These are phyloP conservation scores for Thymallus thymallus DNA, from an alignment of 2,113 vertebrate species.

Conservation along the genomic window DNA sequence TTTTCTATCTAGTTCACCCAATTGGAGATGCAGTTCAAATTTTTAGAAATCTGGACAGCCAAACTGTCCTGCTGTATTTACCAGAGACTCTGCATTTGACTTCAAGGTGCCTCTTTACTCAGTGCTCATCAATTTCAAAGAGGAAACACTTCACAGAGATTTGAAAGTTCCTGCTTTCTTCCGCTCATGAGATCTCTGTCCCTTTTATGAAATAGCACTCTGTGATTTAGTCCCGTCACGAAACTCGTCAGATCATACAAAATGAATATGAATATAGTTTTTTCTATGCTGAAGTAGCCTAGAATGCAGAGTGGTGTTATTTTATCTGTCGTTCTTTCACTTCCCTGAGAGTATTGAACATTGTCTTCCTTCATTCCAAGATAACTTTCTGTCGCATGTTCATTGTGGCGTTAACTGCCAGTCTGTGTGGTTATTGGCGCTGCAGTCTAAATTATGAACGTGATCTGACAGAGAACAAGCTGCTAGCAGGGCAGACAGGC, in stretches of 20 bases:
- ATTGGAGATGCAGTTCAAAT: not conserved
- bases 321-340: not conserved
- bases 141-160: not conserved
- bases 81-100: constrained; percentile 3
- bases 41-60: not conserved
- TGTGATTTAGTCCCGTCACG: not conserved
- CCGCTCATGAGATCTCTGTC: not conserved
- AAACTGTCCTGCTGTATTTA: constrained; percentile 17
- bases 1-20: constrained; percentile 3
- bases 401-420: not conserved
- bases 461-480: constrained; percentile 6
- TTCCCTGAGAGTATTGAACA: not conserved
- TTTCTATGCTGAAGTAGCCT: not conserved
- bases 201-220: not conserved
- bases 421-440: constrained; percentile 5
- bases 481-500: constrained; percentile 8
- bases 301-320: not conserved
- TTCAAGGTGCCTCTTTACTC: constrained; percentile 3
- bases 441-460: constrained; percentile 3
- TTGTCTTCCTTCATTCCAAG: not conserved
- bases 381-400: not conserved
- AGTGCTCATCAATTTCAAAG: constrained; percentile 1
- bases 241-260: not conserved
- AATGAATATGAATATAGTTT: not conserved
- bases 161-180: not conserved